Conservation (phyloP, 2,797 vertebrate genomes). For the Onychomys torridus region DNA sequence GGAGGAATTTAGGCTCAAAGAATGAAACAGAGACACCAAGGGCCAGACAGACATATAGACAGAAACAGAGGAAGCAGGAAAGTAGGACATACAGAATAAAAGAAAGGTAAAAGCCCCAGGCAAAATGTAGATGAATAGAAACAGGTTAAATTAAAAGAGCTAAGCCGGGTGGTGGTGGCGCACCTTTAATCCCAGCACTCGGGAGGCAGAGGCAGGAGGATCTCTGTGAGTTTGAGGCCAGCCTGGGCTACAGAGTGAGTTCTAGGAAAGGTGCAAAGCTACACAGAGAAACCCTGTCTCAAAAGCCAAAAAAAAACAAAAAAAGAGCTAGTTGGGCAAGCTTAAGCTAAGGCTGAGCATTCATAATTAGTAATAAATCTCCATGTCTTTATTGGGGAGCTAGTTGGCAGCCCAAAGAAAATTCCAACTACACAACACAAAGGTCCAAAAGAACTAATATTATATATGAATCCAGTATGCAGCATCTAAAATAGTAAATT, state of each 20-base stretch:
- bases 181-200: no score
- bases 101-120: not conserved
- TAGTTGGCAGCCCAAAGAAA: not conserved
- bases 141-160: not conserved
- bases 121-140: not conserved
- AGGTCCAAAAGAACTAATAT: not conserved
- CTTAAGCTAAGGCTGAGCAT: not conserved
- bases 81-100: not conserved
- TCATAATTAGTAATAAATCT: not conserved
- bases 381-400: not conserved
- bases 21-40: not conserved
- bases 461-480: not conserved
- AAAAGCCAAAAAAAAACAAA: no score
- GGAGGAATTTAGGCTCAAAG: not conserved
- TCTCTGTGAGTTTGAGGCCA: no score
- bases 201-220: no score
- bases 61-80: not conserved
- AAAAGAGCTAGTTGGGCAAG: not conserved
- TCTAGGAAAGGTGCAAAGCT: no score
- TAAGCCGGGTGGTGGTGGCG: no score
- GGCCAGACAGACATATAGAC: not conserved
- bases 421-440: not conserved
- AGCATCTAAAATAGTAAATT: not conserved
- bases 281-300: no score
- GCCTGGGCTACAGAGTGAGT: no score